Conservation (phyloP, 2,797 vertebrate genomes). For the Novumbra hubbsi region DNA sequence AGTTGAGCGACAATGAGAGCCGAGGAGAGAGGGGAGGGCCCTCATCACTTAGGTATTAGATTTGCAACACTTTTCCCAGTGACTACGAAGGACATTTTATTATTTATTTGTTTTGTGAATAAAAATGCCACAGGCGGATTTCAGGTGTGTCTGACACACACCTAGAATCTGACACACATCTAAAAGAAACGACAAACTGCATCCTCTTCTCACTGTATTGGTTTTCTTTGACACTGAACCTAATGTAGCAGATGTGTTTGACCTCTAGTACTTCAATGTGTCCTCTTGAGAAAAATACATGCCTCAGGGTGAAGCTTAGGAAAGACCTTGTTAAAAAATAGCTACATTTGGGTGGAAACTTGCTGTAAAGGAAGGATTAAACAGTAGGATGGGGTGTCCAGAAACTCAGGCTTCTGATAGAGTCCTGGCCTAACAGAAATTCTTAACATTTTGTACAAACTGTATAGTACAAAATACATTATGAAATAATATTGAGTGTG, state of each 20-base stretch:
- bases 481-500: too few species aligned
- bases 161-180: background rate
- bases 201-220: background rate
- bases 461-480: too few species aligned
- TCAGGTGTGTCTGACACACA: background rate
- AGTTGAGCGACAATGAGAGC: slow-evolving; percentile 27
- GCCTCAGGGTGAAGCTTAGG: too few species aligned
- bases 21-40: background rate
- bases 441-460: too few species aligned
- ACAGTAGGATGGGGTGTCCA: too few species aligned
- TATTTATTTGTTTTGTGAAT: background rate
- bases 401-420: too few species aligned
- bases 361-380: too few species aligned
- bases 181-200: background rate
- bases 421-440: too few species aligned
- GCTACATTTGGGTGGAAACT: too few species aligned
- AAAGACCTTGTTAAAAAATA: too few species aligned
- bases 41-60: too few species aligned
- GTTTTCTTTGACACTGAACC: background rate
- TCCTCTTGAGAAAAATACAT: background rate
- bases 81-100: background rate
- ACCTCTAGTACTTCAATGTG: background rate
- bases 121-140: background rate
- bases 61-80: background rate
- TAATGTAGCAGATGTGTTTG: slow-evolving; percentile 1